Evolutionary conservation across 23 tunicate species (phyloP).

Genomic region (Diplosoma virens): DNA sequence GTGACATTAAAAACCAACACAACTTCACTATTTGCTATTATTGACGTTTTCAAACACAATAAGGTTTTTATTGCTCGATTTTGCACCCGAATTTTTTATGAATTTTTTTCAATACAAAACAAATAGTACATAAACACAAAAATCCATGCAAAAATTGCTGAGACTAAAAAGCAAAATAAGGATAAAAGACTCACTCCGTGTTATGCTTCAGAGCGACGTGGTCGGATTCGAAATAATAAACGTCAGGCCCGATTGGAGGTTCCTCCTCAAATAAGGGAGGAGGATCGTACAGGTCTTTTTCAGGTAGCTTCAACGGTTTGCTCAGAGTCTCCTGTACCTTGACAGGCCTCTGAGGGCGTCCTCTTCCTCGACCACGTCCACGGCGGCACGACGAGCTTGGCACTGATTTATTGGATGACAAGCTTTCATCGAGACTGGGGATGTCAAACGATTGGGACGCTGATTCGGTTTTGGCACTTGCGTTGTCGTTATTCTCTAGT

Average conservation of each 20-base stretch:
- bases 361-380: not conserved
- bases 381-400: not conserved
- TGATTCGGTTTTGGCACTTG: not conserved
- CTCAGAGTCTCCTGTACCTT: not conserved
- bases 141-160: too few relatives aligned
- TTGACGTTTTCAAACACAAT: too few relatives aligned
- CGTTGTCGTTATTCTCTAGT: not conserved
- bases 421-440: not conserved
- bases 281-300: slow-evolving; percentile 51
- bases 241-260: slow-evolving; percentile 79
- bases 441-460: not conserved
- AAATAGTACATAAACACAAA: too few relatives aligned
- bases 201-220: slow-evolving; percentile 89
- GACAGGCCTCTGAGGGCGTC: not conserved
- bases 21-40: too few relatives aligned
- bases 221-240: slow-evolving; percentile 83
- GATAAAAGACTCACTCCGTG: slow-evolving; percentile 72
- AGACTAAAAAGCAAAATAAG: too few relatives aligned
- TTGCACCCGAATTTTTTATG: too few relatives aligned
- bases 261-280: slow-evolving; percentile 73
- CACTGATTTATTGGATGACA: not conserved
- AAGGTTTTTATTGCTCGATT: too few relatives aligned
- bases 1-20: too few relatives aligned
- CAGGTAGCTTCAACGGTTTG: not conserved
- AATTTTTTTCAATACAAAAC: too few relatives aligned